A percentile compares a stretch with the other conserved stretches of the same genome.
These are phyloP conservation scores for Trachelus iudaicus DNA, from an alignment of 2,888 invertebrate species.

Conservation along the genomic window DNA sequence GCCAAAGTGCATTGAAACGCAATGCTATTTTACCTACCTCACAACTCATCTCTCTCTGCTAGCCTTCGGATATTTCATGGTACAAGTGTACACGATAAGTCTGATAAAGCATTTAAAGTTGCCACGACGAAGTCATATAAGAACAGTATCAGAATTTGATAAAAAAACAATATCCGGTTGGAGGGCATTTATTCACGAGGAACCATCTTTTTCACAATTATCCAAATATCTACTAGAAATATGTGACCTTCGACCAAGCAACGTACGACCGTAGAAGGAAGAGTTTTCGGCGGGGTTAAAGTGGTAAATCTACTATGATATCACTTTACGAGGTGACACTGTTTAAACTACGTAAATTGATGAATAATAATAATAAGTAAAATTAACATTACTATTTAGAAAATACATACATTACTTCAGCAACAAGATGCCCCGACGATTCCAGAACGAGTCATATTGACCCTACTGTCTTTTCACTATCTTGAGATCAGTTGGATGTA, in stretches of 20 bases:
- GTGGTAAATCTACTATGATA: not conserved
- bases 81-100: slow-evolving; percentile 6
- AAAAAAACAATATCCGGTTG: not conserved
- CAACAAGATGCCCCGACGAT: not conserved
- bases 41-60: not conserved
- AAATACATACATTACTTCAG: not conserved
- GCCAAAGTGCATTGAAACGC: not conserved
- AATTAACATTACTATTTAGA: not conserved
- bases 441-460: not conserved
- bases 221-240: not conserved
- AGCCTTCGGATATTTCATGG: slow-evolving; percentile 1
- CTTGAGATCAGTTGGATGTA: not conserved
- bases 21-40: not conserved
- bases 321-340: not conserved
- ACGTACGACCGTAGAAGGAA: not conserved
- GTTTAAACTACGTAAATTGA: not conserved
- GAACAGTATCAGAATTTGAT: not conserved
- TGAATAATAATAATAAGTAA: not conserved
- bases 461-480: not conserved
- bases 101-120: slow-evolving; percentile 4
- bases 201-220: not conserved
- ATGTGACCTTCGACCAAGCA: too few species aligned
- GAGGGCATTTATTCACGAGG: not conserved
- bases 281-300: not conserved
- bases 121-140: not conserved